Evolutionary conservation across 2,797 vertebrate species (phyloP), one percentile per base, ranked within the genome.

Genomic region (Buphagus erythrorhynchus): DNA sequence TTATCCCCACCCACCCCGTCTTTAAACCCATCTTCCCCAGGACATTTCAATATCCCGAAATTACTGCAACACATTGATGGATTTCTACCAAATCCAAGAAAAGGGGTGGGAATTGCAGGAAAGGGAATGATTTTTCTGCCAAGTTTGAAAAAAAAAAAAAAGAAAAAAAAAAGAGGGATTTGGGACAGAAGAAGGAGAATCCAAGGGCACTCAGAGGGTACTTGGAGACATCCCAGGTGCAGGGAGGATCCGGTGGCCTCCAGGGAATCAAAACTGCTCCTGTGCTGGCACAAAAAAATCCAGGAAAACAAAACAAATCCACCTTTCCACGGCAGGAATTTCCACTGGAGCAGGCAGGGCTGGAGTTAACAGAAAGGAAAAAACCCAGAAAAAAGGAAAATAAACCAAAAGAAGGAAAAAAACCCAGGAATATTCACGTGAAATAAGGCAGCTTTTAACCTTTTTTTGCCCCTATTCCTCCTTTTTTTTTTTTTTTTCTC

Each of bases 401-500:
- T 38, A 2, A 9, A 18, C 46, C 8, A 14, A 24, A 49, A 7
- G 26, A 13, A 29, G 15, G 46, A 6, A 24, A 40, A 40, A 51
- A 6, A 2, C 0, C 1, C 16, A 13, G 24, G 9, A 59, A 68
- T 20, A 17, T 52, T 48, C 6, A 45, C 1, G 2, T 4, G 4
- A 57, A 68, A 55, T 25, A n/a, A 2, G 4, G 1, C 26, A 51
- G 8, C 6, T 46, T 59, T 82, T 26, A 48, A 77, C 16, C 19
- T 69, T 45, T 69, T 22, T 33, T 40, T 36, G 3, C 57, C 22
- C 4, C 2, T 7, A 1, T 3, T 7, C 22, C 4, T 61, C 15
- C 6, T 13, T 48, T 46, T 25, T 25, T 28, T 0, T 2, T 0
- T 1, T 11, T 9, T 10, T 3, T 1, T 0, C 16, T 45, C 29